Evolutionary conservation across 2,113 vertebrate species (phyloP).

Genomic region (Xerus inauris): DNA sequence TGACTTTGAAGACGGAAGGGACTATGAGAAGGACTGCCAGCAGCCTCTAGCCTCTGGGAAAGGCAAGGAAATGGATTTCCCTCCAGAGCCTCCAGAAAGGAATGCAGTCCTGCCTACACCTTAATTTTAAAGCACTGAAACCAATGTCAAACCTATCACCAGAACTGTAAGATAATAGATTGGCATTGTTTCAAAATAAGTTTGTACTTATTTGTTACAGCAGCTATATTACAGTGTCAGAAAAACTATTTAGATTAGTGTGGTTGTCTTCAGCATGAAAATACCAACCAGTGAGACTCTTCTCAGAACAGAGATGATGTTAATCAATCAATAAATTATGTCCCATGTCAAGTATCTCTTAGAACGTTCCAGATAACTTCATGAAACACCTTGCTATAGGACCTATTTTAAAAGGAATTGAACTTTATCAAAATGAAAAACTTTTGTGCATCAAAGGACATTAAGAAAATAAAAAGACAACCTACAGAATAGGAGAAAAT

Average conservation of each 20-base stretch:
- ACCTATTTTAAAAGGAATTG: neutral
- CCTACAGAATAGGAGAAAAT: no score
- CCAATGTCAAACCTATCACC: neutral
- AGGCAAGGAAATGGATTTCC: neutral
- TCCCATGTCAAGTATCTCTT: neutral
- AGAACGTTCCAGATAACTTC: neutral
- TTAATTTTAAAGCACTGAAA: neutral
- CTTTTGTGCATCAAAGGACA: no score
- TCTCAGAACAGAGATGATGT: neutral
- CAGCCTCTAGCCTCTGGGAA: neutral
- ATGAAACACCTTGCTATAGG: neutral
- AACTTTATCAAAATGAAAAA: no score
- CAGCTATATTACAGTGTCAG: neutral
- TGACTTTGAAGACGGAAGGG: neutral
- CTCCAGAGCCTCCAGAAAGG: neutral
- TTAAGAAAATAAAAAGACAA: no score
- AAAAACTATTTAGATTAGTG: neutral
- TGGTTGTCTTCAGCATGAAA: neutral
- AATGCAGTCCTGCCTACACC: neutral
- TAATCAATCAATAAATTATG: neutral
- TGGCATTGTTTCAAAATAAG: neutral
- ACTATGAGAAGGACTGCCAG: neutral
- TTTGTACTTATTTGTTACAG: neutral
- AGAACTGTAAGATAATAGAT: neutral
- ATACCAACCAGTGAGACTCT: neutral